phyloP scores from a whole-genome alignment of 2,888 invertebrate species.

The Steinernema carpocapsae region DNA sequence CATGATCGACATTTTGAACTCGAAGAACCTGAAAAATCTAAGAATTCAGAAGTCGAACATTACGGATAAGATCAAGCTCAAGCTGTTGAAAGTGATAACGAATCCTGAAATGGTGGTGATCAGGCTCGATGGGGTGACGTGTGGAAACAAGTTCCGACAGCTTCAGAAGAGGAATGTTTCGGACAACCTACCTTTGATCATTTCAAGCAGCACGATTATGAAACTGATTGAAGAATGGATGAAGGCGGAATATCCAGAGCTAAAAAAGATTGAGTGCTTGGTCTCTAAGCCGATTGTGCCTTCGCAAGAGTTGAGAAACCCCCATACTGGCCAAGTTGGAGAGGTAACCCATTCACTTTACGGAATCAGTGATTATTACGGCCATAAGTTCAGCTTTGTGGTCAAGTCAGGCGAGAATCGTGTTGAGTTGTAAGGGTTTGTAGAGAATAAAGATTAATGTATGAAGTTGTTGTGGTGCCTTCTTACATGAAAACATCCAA shows the following conservation, averaged over 20 bases:
- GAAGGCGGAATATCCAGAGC: background rate
- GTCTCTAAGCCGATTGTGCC: background rate
- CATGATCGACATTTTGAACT: background rate
- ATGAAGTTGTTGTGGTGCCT: too few relatives aligned
- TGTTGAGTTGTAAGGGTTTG: background rate
- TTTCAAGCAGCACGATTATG: background rate
- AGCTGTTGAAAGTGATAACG: background rate
- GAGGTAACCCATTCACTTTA: background rate
- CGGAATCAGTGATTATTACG: background rate
- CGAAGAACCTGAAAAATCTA: background rate
- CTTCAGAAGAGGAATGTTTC: background rate
- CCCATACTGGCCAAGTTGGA: background rate
- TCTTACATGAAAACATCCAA: too few relatives aligned
- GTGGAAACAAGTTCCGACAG: background rate
- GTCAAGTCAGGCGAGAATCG: background rate
- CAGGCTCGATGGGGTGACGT: background rate
- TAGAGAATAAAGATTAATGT: too few relatives aligned
- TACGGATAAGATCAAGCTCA: background rate
- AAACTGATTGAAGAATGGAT: background rate
- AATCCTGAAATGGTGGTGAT: constrained; percentile 20
- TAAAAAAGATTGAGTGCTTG: constrained; percentile 15
- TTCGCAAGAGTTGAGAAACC: background rate
- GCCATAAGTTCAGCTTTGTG: background rate
- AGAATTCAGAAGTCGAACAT: constrained; percentile 13
- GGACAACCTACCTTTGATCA: background rate